Base-by-base conservation (phyloP, 1,140 invertebrate species). In the Drosophila orena region DNA sequence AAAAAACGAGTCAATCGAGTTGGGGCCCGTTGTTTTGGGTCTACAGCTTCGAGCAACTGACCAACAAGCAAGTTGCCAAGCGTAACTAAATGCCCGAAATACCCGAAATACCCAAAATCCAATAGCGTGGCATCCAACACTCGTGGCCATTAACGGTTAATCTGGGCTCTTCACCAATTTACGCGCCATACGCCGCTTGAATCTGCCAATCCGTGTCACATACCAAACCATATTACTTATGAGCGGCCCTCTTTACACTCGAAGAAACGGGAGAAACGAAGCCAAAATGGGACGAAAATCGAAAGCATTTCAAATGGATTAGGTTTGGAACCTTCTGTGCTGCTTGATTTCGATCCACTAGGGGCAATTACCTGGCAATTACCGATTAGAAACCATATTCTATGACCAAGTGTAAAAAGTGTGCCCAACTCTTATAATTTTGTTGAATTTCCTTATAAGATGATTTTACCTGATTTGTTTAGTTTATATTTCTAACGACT, bases 101-200 rank as follows among this genome's bases (percentile, higher is more conserved):
- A 15, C 46, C 47, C n/a, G 83, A 50, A 50, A 50, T 30, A 34
- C 47, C 47, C n/a, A 83, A 83, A 88, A 79, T 89, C 83, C 83
- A 89, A 88, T 89, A 88, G 83, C 83, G 79, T 88, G 84, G 61
- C 55, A 68, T 61, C 50, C 43, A 72, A 44, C 57, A 77, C 73
- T 83, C 66, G 34, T 62, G 60, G 83, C 83, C 69, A 86, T 86
- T 86, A 86, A 86, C 83, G 60, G 83, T 88, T 86, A 88, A 86
- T 86, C 83, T 88, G 81, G 65, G 58, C 53, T 79, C 58, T 53
- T 61, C 70, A 65, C 49, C 58, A 75, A 75, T 75, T 75, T 75
- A 57, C 71, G 60, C 38, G 38, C 72, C 59, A 75, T 56, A 50
- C 70, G 69, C 37, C 50, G 52, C 43, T 64, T 57, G 49, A 56